phyloP scores from a whole-genome alignment of 2,888 invertebrate species.

The Zootermopsis nevadensis region DNA sequence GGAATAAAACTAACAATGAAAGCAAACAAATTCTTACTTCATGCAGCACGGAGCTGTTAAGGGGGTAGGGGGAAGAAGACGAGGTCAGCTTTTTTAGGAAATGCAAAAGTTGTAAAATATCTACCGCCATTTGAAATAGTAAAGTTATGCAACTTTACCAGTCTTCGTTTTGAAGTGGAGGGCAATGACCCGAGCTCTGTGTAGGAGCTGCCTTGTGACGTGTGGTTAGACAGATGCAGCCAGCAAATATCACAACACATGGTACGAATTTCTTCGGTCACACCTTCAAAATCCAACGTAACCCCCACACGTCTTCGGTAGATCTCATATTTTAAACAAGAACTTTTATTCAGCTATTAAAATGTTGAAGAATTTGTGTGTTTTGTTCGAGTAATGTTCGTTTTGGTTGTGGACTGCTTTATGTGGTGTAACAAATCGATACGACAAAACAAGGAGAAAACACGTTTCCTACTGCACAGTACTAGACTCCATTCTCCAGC shows the following conservation, averaged over 20 bases:
- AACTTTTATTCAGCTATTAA: slow-evolving; percentile 1
- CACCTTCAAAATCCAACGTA: background rate
- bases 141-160: background rate
- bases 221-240: background rate
- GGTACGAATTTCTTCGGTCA: slow-evolving; percentile 14
- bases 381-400: background rate
- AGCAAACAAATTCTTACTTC: too few species aligned
- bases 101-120: background rate
- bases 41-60: too few species aligned
- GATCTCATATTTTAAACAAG: slow-evolving; percentile 5
- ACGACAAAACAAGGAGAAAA: slow-evolving; percentile 31
- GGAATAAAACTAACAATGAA: too few species aligned
- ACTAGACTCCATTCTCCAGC: background rate
- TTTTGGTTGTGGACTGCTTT: slow-evolving; percentile 23
- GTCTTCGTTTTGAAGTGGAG: background rate
- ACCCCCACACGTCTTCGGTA: background rate
- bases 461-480: slow-evolving; percentile 16
- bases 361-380: background rate
- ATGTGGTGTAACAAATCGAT: background rate
- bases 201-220: slow-evolving; percentile 18
- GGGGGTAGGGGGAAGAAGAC: too few species aligned
- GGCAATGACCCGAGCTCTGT: slow-evolving; percentile 1
- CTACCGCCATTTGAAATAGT: background rate
- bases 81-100: too few species aligned
- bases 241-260: background rate